A percentile compares a stretch with the other conserved stretches of the same genome.
These are phyloP conservation scores for Podabrus alpinus DNA, from an alignment of 2,888 invertebrate species.

Conservation along the genomic window DNA sequence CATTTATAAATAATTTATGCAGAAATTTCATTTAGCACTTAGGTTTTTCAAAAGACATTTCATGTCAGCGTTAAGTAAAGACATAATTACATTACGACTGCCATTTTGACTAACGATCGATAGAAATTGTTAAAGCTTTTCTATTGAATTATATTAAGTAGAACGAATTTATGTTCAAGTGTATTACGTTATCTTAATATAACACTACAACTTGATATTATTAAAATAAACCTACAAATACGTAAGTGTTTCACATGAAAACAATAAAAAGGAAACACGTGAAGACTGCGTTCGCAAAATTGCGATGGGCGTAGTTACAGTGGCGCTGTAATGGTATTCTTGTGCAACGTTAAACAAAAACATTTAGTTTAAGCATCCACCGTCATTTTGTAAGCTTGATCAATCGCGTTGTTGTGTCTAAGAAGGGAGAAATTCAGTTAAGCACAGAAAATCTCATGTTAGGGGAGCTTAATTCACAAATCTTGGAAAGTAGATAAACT, in stretches of 20 bases:
- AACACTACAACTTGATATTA: not conserved
- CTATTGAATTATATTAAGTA: not conserved
- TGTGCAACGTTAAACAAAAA: no score
- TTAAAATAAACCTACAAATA: not conserved
- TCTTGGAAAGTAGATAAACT: no score
- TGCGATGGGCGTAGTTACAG: no score
- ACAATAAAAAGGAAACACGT: not conserved
- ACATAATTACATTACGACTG: slow-evolving; percentile 1
- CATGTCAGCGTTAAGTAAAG: not conserved
- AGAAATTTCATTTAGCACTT: not conserved
- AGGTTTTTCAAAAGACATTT: not conserved
- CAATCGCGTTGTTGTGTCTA: no score
- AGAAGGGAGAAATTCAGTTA: no score
- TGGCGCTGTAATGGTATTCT: no score
- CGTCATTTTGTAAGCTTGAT: no score
- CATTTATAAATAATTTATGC: not conserved
- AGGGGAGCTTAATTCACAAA: no score
- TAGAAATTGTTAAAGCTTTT: slow-evolving; percentile 2
- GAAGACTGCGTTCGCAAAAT: not conserved
- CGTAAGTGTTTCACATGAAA: not conserved
- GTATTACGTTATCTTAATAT: not conserved
- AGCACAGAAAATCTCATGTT: no score
- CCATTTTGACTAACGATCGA: slow-evolving; percentile 3
- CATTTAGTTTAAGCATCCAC: no score
- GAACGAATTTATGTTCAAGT: not conserved